A percentile compares a stretch with the other conserved stretches of the same genome.
These are phyloP conservation scores for Chrysopilus asiliformis DNA, from an alignment of 2,888 invertebrate genomes.

Conservation along the genomic window DNA sequence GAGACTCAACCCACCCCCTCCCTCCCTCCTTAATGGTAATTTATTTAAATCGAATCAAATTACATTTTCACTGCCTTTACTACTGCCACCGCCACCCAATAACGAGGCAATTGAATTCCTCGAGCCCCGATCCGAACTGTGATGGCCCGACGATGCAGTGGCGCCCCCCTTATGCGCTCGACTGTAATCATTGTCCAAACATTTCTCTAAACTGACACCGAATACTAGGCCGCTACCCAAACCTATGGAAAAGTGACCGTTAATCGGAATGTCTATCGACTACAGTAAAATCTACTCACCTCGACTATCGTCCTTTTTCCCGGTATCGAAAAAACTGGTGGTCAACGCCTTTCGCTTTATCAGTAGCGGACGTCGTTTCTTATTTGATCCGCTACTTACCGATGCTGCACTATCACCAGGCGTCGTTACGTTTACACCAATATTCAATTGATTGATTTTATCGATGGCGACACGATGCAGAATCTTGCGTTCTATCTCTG, in stretches of 20 bases:
- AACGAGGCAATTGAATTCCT: slow-evolving; percentile 63
- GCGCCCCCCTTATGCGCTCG: slow-evolving; percentile 15
- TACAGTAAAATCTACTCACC: slow-evolving; percentile 15
- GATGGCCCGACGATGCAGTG: slow-evolving; percentile 20
- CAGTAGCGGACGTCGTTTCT: slow-evolving; percentile 65
- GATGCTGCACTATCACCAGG: slow-evolving; percentile 51
- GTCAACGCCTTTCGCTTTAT: slow-evolving; percentile 80
- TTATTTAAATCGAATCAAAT: not conserved
- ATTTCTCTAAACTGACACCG: slow-evolving; percentile 70
- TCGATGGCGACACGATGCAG: slow-evolving; percentile 77
- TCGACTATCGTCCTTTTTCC: slow-evolving; percentile 53
- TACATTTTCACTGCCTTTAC: slow-evolving; percentile 8
- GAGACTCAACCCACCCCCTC: too few relatives aligned
- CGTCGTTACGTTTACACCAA: slow-evolving; percentile 65
- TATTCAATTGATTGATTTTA: slow-evolving; percentile 71
- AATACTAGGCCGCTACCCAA: slow-evolving; percentile 54
- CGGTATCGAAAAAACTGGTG: slow-evolving; percentile 71
- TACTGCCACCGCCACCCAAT: slow-evolving; percentile 17
- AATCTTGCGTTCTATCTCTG: slow-evolving; percentile 58
- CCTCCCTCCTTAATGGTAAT: not conserved
- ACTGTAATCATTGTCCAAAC: slow-evolving; percentile 67
- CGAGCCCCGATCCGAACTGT: slow-evolving; percentile 38
- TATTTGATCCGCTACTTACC: too few relatives aligned
- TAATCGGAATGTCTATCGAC: too few relatives aligned
- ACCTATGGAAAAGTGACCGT: too few relatives aligned